Evolutionary conservation across 1,140 invertebrate species (phyloP).

Genomic region (Papilio glaucus): DNA sequence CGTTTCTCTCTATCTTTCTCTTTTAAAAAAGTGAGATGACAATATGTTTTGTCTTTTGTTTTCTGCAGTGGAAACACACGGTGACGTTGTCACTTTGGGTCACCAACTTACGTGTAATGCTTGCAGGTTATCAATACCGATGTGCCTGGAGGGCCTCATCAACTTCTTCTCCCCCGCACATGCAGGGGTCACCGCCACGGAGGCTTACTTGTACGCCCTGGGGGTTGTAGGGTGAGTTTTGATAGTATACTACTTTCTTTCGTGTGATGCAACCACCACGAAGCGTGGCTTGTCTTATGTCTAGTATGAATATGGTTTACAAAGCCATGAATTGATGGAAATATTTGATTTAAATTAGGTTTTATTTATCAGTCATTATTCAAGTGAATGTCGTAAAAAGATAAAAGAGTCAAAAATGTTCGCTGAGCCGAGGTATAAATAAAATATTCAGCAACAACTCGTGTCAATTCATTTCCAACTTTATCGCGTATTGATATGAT

Average conservation of each 20-base stretch:
- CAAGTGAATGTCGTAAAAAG: background rate
- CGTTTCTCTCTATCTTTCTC: too few relatives aligned
- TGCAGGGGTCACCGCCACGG: slow-evolving; percentile 65
- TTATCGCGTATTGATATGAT: background rate
- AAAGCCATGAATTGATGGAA: too few relatives aligned
- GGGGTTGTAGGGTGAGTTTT: slow-evolving; percentile 86
- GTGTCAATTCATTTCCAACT: background rate
- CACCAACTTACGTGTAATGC: slow-evolving; percentile 30
- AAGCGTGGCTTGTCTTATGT: too few relatives aligned
- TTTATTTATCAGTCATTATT: background rate
- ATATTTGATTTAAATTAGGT: too few relatives aligned
- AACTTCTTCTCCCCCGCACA: slow-evolving; percentile 85
- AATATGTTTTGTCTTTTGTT: too few relatives aligned
- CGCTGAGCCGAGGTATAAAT: background rate
- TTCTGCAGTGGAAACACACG: too few relatives aligned
- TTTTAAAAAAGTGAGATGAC: too few relatives aligned
- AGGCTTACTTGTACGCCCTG: slow-evolving; percentile 87
- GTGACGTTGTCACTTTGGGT: too few relatives aligned
- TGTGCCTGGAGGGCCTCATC: slow-evolving; percentile 87
- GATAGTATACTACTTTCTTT: too few relatives aligned
- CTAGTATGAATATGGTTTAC: too few relatives aligned
- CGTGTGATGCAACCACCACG: too few relatives aligned
- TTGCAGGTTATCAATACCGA: slow-evolving; percentile 87
- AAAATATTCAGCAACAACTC: background rate
- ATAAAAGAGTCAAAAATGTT: background rate